Conservation (phyloP, 1,140 invertebrate genomes). For the Aphaenogaster ashmeadi region DNA sequence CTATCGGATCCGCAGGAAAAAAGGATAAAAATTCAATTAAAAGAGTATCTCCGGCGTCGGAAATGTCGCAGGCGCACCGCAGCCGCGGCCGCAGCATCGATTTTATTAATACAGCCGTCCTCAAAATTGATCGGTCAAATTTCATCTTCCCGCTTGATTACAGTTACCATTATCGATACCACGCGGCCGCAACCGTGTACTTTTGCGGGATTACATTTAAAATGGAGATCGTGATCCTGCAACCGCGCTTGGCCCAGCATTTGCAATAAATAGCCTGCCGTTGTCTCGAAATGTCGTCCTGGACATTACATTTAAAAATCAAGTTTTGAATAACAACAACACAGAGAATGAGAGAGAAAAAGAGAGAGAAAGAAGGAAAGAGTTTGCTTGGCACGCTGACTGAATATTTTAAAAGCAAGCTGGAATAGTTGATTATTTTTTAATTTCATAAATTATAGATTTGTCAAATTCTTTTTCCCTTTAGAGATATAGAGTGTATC, state of each 20-base stretch:
- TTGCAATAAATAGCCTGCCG: conserved; percentile 54
- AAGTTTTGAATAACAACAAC: background rate
- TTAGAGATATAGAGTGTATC: background rate
- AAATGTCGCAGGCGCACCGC: conserved; percentile 14
- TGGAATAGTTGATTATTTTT: conserved; percentile 14
- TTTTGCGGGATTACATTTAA: conserved; percentile 63
- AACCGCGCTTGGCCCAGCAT: conserved; percentile 5
- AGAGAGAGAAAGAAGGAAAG: background rate
- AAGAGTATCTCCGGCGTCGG: conserved; percentile 19
- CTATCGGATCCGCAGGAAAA: conserved; percentile 12
- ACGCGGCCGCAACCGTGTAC: conserved; percentile 26
- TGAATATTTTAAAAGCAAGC: conserved; percentile 17
- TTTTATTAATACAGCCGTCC: conserved; percentile 52
- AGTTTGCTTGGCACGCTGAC: background rate
- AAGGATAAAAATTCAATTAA: conserved; percentile 52
- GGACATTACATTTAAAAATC: conserved; percentile 35
- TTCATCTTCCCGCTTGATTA: conserved; percentile 52
- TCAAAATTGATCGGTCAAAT: conserved; percentile 56
- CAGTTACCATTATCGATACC: conserved; percentile 62
- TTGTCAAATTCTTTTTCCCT: background rate
- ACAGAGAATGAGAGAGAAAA: background rate
- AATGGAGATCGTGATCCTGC: conserved; percentile 55
- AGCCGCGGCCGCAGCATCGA: conserved; percentile 46
- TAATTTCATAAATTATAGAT: background rate
- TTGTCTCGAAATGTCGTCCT: conserved; percentile 39